Base-by-base conservation (phyloP, 2,888 invertebrate species). In the Orthonevra nobilis region DNA sequence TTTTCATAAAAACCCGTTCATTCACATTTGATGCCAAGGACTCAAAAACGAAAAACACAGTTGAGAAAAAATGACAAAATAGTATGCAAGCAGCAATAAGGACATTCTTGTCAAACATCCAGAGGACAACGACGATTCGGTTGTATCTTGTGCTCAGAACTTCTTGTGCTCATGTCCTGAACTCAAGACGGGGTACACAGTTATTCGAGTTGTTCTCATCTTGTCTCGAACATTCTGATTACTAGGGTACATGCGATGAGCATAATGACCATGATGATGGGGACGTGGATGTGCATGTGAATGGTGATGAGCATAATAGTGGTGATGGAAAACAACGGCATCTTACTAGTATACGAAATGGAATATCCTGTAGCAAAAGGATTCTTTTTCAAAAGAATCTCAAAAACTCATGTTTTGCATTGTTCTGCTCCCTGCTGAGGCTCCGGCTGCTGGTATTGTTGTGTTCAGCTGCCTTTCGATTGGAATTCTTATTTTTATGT, bases 371-470 rank as follows among this genome's bases (percentile, higher is more conserved):
- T 69, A 12, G 40, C 44, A 69, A 61, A 63, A 40, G 54, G 30
- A 68, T 69, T 56, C 48, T 36, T 74, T n/a, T 74, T 32, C 6
- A 30, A 48, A 68, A 46, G 17, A 64, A 64, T 50, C 28, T 73
- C 23, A 60, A 68, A 68, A 69, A 54, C 54, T 61, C 61, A 61
- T 56, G 69, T 63, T 61, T 69, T 48, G 38, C 68, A 68, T 74
- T 74, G 61, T 68, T 68, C 69, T 36, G 61, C 40, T 42, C 9
- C 42, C 26, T 26, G 36, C 34, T 52, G 42, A 3, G 14, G 30
- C n/a, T 54, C 4, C 23, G 34, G 6, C 36, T 44, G 7, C 10
- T 54, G 52, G 1, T 58, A 5, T 28, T 46, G 17, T 40, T 60
- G 19, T 38, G 28, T 32, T 34, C 58, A 50, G 50, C 9, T 69